Base-by-base conservation (phyloP, 2,797 vertebrate genomes). In the Chaetophractus vellerosus region DNA sequence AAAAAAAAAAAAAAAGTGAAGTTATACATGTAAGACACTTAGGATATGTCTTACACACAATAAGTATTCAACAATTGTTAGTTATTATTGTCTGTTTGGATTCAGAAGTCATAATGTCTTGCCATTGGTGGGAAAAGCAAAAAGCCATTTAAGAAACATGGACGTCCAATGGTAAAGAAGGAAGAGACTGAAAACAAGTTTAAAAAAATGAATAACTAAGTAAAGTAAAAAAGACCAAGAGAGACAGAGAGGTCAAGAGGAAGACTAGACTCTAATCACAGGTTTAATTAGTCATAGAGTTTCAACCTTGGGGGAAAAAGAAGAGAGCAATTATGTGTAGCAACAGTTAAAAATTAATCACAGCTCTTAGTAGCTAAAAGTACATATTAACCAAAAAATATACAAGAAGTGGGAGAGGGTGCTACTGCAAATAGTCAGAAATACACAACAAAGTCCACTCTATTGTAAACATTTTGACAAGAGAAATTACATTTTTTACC, bases 271-370 rank as follows among this genome's bases (percentile, higher is more conserved):
- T 45, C 71, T 74, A 45, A 26, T 48, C 71, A 72, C 71, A 48
- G 26, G 71, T 41, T 74, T 48, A 72, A 45, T 76, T 52, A 95
- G 87, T 93, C 94, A 93, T 55, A 68, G 57, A 94, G 59, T 89
- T 94, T 31, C 45, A 91, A 78, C 3, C 16, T 31, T 33, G 41
- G 26, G 33, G 50, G 66, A 79, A 68, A 55, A 52, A 52, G 71
- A 91, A 93, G 21, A 61, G 19, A 21, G 18, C 18, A 19, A 55
- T 19, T 55, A 4, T 55, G 52, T 55, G 52, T 12, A 55, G 18
- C 52, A 55, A 16, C 2, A 68, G 38, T 72, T 72, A 41, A 72
- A 41, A 72, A 38, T 45, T 4, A 72, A 45, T 45, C 11, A 72
- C 38, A 41, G 38, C 41, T 28, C 71, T 69, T 31, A 45, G 16